phyloP scores from a whole-genome alignment of 2,113 vertebrate species.

The Platysternon megacephalum region DNA sequence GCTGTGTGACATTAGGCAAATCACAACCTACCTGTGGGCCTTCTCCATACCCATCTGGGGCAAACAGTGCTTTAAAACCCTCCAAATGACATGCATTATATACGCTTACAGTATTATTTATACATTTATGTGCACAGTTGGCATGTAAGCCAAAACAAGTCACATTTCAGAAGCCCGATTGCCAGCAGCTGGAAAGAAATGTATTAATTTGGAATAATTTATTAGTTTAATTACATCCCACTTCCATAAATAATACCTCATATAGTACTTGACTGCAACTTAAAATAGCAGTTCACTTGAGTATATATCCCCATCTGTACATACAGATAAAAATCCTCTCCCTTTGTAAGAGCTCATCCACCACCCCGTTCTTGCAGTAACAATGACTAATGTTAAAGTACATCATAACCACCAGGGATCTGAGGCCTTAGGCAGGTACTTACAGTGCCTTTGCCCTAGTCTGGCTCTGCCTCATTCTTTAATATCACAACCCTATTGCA shows the following conservation, averaged over 20 bases:
- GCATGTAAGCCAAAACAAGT: neutral
- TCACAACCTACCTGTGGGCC: neutral
- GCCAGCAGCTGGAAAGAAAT: neutral
- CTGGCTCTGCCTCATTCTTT: neutral
- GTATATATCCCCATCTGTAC: neutral
- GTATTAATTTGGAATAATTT: neutral
- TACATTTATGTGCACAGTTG: neutral
- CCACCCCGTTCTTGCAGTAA: neutral
- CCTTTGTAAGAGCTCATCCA: neutral
- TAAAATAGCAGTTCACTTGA: conserved; percentile 26
- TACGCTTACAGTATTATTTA: neutral
- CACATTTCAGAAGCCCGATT: neutral
- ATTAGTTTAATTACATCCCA: conserved; percentile 34
- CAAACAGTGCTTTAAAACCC: neutral
- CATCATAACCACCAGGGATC: neutral
- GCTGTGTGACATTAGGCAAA: neutral
- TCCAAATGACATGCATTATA: neutral
- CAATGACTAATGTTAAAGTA: neutral
- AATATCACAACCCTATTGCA: neutral
- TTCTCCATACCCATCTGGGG: too few species aligned
- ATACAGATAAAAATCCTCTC: too few species aligned
- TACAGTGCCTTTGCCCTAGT: neutral
- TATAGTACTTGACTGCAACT: conserved; percentile 14
- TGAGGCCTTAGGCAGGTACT: neutral
- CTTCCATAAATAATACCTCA: neutral